Evolutionary conservation across 2,797 vertebrate species (phyloP), one percentile per base, ranked within the genome.

Genomic region (Notamacropus eugenii): DNA sequence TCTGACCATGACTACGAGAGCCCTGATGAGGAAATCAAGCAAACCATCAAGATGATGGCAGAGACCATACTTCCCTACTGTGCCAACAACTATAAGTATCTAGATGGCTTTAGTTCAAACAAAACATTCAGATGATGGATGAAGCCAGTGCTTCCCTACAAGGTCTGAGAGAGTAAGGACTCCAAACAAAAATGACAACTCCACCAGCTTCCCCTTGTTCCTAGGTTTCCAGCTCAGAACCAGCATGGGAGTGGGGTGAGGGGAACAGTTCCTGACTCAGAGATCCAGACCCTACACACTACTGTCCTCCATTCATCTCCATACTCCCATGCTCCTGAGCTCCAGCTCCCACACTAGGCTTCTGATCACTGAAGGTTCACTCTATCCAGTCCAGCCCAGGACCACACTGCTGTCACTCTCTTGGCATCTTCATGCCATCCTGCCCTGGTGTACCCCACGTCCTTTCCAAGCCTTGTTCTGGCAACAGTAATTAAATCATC

Each of bases 1-100:
- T 0, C 14, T 22, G 94, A 98, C 0, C 99, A 99, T 0, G 99
- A 99, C 95, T 99, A 99, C 0, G 99, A 99, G 98, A 93, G 82
- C 2, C 6, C 99, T 40, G 93, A 98, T 0, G 98, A 96, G 0
- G 1, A 95, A 6, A 8, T 99, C 34, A 97, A 52, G 59, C 97
- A 94, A 16, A 93, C 98, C 50, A 34, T 98, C 90, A 97, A 93
- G 90, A 96, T 31, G 9, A 93, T 96, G 10, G 96, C 98, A 52
- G 98, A 98, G 55, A 93, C 95, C 3, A 0, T 97, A 50, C n/a
- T 96, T 91, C 98, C 97, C 96, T 98, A 98, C 96, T 98, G 97
- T 87, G 74, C 50, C 74, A 40, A 87, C 4, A 0, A 31, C 40
- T 87, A 87, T 50, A 40, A 87, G 24, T 11, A 2, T 27, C 2